phyloP scores from a whole-genome alignment of 2,797 vertebrate species.

The Triplophysa yarkandensis region DNA sequence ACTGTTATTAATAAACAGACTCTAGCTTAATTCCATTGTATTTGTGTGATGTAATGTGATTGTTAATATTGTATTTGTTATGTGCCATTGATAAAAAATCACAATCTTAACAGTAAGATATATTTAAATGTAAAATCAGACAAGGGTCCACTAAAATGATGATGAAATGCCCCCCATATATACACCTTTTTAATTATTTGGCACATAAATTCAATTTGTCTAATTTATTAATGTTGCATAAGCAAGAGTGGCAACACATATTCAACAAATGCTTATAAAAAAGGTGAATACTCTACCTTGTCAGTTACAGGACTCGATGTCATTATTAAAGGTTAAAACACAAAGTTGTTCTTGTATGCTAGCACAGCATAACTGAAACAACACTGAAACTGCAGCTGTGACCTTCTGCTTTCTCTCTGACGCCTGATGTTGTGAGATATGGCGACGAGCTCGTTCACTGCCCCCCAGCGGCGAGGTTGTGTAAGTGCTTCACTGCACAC shows the following conservation, averaged over 20 bases:
- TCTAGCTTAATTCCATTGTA: too few species aligned
- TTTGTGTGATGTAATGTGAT: too few species aligned
- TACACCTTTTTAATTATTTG: background rate
- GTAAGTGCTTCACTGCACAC: background rate
- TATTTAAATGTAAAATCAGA: background rate
- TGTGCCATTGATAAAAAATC: too few species aligned
- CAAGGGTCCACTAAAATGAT: background rate
- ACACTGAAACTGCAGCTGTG: background rate
- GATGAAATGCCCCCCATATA: background rate
- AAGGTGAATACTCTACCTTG: conserved; percentile 2
- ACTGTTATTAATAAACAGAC: too few species aligned
- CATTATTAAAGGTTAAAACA: background rate
- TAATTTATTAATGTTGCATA: background rate
- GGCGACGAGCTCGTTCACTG: background rate
- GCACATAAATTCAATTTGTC: background rate
- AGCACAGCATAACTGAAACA: background rate
- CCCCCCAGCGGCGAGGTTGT: conserved; percentile 28
- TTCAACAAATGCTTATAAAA: background rate
- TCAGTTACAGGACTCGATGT: background rate
- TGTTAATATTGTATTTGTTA: too few species aligned
- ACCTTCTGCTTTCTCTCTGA: conserved; percentile 11
- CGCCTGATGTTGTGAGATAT: background rate
- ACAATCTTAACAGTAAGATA: too few species aligned
- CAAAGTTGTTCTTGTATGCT: background rate
- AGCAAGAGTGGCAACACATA: background rate